Percentiles rank a stretch among this genome's conserved stretches.
Conservation (phyloP, 64 coral and sea anemone genomes). For the Trachythela sp. region DNA sequence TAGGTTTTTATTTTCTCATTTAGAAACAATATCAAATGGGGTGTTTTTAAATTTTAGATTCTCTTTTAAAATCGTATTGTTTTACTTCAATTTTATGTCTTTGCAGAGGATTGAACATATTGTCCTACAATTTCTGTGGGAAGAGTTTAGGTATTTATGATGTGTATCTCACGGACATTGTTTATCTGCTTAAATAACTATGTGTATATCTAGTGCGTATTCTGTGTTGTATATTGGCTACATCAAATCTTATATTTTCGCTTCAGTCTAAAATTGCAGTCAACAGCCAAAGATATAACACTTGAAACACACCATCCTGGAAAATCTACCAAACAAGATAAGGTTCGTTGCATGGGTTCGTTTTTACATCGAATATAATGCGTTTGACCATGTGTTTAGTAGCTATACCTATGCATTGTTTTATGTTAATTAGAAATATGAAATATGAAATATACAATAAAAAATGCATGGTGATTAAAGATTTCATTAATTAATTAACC, state of each 20-base stretch:
- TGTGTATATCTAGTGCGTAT: too few relatives aligned
- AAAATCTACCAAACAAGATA: not conserved
- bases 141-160: not conserved
- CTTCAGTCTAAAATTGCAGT: not conserved
- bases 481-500: too few relatives aligned
- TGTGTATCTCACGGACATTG: not conserved
- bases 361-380: not conserved
- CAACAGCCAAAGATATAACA: not conserved
- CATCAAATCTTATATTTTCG: too few relatives aligned
- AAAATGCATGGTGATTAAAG: too few relatives aligned
- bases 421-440: too few relatives aligned
- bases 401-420: too few relatives aligned
- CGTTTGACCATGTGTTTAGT: too few relatives aligned
- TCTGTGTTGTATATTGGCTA: too few relatives aligned
- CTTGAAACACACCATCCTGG: not conserved
- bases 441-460: too few relatives aligned
- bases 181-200: too few relatives aligned
- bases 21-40: not conserved
- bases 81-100: not conserved
- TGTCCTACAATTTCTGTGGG: not conserved
- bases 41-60: too few relatives aligned
- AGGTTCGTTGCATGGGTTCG: not conserved
- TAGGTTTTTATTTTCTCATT: not conserved
- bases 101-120: not conserved
- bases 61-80: not conserved